A percentile compares a stretch with the other conserved stretches of the same genome.
These are phyloP conservation scores for Stomatorhinus ivindoensis DNA, from an alignment of 2,113 vertebrate genomes.

Conservation along the genomic window DNA sequence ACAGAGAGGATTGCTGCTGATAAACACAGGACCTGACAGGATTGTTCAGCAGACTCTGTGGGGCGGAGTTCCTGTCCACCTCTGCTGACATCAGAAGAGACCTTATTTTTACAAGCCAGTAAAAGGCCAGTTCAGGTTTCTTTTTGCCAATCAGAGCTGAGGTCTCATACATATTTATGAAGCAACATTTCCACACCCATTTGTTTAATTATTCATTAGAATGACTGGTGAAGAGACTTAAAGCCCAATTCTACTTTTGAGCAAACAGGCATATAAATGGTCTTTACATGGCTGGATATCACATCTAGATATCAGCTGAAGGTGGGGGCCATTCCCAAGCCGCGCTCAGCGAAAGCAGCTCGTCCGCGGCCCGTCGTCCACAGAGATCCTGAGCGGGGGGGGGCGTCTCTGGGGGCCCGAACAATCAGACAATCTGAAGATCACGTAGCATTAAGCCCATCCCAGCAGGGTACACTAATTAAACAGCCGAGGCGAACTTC, in stretches of 20 bases:
- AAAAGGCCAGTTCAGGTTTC: neutral
- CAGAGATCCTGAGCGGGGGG: constrained; percentile 43
- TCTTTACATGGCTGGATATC: neutral
- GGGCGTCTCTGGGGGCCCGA: constrained; percentile 73
- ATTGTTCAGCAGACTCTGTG: neutral
- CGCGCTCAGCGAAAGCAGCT: constrained; percentile 69
- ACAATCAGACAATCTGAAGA: constrained; percentile 99
- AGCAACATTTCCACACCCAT: neutral
- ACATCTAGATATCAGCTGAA: neutral
- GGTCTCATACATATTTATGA: neutral
- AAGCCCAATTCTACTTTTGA: neutral
- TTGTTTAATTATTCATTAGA: neutral
- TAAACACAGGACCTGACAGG: neutral
- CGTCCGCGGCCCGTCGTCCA: constrained; percentile 31
- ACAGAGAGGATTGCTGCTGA: neutral
- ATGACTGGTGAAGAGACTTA: neutral
- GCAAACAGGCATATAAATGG: neutral
- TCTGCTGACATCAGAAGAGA: neutral
- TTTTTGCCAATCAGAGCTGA: neutral
- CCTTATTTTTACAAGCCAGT: neutral
- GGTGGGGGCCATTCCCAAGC: neutral
- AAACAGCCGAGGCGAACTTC: constrained; percentile 99
- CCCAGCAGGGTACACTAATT: constrained; percentile 99
- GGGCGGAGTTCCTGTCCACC: neutral
- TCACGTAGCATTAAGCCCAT: constrained; percentile 98